Conservation (phyloP, 2,888 invertebrate genomes). For the Rapana venosa region DNA sequence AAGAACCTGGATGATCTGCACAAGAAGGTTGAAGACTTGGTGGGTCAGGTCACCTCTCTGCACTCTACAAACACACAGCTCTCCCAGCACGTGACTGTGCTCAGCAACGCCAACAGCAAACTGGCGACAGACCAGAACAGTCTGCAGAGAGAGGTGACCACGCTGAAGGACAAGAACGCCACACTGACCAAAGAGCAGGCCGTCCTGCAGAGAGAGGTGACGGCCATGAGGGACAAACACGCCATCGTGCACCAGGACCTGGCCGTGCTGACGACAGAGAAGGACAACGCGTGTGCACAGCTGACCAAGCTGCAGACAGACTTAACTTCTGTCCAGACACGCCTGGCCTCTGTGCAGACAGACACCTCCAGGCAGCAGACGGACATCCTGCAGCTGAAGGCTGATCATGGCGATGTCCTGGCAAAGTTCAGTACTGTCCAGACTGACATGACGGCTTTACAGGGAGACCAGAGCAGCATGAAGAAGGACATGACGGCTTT, state of each 20-base stretch:
- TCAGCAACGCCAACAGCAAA: background rate
- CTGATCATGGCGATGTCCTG: background rate
- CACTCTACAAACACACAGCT: background rate
- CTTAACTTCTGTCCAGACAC: too few species aligned
- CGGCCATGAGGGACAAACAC: conserved; percentile 2
- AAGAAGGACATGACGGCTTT: background rate
- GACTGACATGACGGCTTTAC: background rate
- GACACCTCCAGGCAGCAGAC: background rate
- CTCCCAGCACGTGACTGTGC: background rate
- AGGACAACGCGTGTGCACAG: background rate
- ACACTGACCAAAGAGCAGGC: background rate
- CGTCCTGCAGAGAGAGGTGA: background rate
- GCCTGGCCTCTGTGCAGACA: background rate
- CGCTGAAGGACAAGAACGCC: background rate
- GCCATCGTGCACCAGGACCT: background rate
- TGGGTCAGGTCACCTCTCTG: background rate
- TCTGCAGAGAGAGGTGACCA: background rate
- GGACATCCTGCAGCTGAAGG: background rate
- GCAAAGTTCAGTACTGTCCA: background rate
- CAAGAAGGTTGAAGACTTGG: background rate
- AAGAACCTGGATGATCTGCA: background rate
- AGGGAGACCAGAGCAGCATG: background rate
- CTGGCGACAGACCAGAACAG: background rate
- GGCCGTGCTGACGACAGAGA: background rate
- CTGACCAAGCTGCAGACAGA: background rate